phyloP scores from a whole-genome alignment of 2,797 vertebrate species.

The Atherinosoma microstoma region DNA sequence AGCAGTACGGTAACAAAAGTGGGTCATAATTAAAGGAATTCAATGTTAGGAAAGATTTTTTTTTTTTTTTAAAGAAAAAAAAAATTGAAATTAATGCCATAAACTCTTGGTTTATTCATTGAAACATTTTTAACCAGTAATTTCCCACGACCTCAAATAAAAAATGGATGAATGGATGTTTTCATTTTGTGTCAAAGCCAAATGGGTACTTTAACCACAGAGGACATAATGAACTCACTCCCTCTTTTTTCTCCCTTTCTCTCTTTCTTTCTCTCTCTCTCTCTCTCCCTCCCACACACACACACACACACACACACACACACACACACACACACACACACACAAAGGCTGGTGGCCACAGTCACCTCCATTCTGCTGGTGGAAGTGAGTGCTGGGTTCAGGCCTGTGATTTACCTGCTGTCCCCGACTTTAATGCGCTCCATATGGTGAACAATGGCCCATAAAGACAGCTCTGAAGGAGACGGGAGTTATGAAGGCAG shows the following conservation, averaged over 20 bases:
- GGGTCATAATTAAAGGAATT: neutral
- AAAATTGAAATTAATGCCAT: too few species aligned
- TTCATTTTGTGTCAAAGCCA: neutral
- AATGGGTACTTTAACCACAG: neutral
- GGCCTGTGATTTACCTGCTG: conserved; percentile 87
- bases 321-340: conserved; percentile 7
- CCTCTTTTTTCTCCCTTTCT: neutral
- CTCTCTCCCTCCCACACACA: too few species aligned
- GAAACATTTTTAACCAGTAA: neutral
- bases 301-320: too few species aligned
- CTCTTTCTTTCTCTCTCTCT: too few species aligned
- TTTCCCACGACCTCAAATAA: neutral
- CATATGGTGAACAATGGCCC: conserved; percentile 91
- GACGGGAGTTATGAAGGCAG: conserved; percentile 83
- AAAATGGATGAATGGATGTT: neutral
- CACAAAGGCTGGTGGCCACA: conserved; percentile 58
- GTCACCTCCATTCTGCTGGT: conserved; percentile 85
- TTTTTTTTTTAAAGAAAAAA: too few species aligned
- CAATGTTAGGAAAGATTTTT: neutral
- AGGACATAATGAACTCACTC: neutral
- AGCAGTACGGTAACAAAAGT: neutral
- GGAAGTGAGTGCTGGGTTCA: conserved; percentile 77
- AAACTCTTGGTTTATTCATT: neutral
- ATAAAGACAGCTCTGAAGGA: conserved; percentile 86
- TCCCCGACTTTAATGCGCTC: conserved; percentile 89